A percentile compares a stretch with the other conserved stretches of the same genome.
phyloP scores from a whole-genome alignment of 1,140 invertebrate species.

The Telenomus remus region DNA sequence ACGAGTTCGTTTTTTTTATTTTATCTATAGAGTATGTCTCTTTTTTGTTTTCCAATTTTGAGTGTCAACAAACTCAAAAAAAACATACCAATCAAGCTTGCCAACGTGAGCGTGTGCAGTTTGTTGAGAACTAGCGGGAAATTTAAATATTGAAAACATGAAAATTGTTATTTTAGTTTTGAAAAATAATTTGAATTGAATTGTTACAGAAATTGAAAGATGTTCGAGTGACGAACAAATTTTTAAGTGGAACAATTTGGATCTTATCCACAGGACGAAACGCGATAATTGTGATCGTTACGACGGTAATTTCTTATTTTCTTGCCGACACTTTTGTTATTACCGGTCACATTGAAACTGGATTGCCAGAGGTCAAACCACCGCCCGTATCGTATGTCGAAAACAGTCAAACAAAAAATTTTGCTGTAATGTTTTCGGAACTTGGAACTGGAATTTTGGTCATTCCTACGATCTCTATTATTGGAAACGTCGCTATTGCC shows the following conservation, averaged over 20 bases:
- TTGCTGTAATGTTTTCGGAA: constrained; percentile 76
- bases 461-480: constrained; percentile 81
- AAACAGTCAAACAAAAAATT: constrained; percentile 75
- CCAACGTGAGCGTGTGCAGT: too few species aligned
- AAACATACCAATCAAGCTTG: too few species aligned
- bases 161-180: too few species aligned
- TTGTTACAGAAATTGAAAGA: constrained; percentile 74
- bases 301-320: constrained; percentile 78
- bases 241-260: constrained; percentile 78
- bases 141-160: too few species aligned
- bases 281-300: constrained; percentile 84
- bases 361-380: constrained; percentile 75
- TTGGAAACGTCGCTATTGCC: constrained; percentile 86
- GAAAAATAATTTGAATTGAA: too few species aligned
- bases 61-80: too few species aligned
- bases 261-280: constrained; percentile 83
- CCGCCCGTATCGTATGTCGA: constrained; percentile 74
- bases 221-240: constrained; percentile 69
- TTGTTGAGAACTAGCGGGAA: too few species aligned
- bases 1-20: constrained; percentile 70
- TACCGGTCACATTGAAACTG: constrained; percentile 77
- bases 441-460: constrained; percentile 80
- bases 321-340: constrained; percentile 72
- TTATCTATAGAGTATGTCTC: too few species aligned
- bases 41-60: too few species aligned